These are phyloP conservation scores for Chaetorhynchus papuensis DNA, from an alignment of 2,113 vertebrate genomes.

Conservation along the genomic window DNA sequence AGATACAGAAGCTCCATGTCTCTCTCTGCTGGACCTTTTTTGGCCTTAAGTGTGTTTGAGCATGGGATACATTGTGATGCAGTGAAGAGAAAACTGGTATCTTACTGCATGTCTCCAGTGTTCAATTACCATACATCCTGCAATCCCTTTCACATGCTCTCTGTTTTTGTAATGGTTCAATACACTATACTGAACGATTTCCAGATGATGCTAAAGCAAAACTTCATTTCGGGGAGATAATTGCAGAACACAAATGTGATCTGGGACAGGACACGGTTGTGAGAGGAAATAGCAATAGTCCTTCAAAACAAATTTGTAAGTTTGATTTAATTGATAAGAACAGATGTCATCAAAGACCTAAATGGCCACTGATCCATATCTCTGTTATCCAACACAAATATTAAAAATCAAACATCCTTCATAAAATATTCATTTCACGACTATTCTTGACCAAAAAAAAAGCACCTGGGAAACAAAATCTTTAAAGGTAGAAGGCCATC, in stretches of 20 bases:
- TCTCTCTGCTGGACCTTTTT: background rate
- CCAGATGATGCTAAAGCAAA: background rate
- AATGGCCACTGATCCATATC: background rate
- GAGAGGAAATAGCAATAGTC: background rate
- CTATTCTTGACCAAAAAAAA: background rate
- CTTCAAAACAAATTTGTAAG: background rate
- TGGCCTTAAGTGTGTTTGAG: background rate
- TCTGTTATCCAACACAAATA: background rate
- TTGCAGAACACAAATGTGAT: fast-evolving
- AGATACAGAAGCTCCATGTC: background rate
- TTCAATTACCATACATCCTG: background rate
- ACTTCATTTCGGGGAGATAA: background rate
- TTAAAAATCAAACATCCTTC: background rate
- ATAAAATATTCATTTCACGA: background rate
- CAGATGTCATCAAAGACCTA: background rate
- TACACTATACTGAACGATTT: background rate
- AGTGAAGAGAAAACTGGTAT: background rate
- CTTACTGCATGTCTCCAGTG: background rate
- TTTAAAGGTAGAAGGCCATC: background rate
- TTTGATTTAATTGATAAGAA: background rate
- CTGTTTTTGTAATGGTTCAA: background rate
- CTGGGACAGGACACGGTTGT: background rate
- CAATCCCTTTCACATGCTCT: background rate
- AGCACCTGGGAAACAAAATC: background rate
- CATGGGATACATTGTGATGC: background rate